Conservation (phyloP, 2,888 invertebrate species). For the Protula sp. region DNA sequence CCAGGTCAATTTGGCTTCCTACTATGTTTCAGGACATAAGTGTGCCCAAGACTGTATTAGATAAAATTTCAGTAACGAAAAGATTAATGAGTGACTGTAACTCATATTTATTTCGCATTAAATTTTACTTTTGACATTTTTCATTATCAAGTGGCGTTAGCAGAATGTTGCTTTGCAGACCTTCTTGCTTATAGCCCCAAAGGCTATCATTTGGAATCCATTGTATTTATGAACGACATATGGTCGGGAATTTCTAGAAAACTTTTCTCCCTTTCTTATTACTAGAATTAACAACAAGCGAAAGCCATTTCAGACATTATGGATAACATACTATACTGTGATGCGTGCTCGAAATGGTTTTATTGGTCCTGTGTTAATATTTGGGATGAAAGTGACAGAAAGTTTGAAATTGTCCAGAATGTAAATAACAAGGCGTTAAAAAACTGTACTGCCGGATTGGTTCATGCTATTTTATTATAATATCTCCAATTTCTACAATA, state of each 20-base stretch:
- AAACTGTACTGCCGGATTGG: background rate
- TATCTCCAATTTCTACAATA: background rate
- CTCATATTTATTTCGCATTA: no score
- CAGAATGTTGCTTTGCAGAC: background rate
- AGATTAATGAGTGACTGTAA: background rate
- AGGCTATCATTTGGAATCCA: background rate
- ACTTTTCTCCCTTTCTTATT: no score
- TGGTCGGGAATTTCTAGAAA: no score
- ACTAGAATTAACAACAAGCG: no score
- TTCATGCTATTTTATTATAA: background rate
- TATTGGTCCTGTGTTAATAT: background rate
- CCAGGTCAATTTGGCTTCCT: background rate
- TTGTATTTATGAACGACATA: no score
- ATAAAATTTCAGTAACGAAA: no score
- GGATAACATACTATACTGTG: background rate
- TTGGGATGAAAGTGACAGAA: no score
- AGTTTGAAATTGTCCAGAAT: background rate
- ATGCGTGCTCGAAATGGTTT: background rate
- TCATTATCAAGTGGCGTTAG: background rate
- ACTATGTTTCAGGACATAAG: background rate
- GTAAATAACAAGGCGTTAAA: no score
- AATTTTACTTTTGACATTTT: no score
- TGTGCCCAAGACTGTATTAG: background rate
- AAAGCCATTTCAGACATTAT: background rate
- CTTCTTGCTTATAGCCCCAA: background rate